These are phyloP conservation scores for Taxidea taxus DNA, from an alignment of 2,113 vertebrate genomes.

Conservation along the genomic window DNA sequence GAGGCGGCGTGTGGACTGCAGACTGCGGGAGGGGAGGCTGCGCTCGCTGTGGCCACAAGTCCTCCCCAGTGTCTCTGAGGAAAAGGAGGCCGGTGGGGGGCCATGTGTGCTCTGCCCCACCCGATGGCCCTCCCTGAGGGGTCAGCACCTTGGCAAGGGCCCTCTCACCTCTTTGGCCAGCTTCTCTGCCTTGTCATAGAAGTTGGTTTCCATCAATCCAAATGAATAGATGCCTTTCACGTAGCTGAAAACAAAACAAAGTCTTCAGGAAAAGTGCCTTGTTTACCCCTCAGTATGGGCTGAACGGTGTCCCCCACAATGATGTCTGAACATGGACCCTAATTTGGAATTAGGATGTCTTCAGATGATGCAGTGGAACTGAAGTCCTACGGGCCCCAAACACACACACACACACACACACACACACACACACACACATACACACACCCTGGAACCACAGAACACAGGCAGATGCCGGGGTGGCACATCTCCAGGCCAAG, in stretches of 20 bases:
- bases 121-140: rapidly evolving
- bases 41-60: rapidly evolving
- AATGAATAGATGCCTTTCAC: constrained; percentile 94
- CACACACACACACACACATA: background rate
- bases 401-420: too few relatives aligned
- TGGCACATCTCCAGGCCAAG: rapidly evolving
- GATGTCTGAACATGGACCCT: rapidly evolving
- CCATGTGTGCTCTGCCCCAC: background rate
- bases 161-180: constrained; percentile 91
- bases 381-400: rapidly evolving
- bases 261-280: background rate
- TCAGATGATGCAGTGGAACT: background rate
- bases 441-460: rapidly evolving
- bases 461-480: rapidly evolving
- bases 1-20: background rate
- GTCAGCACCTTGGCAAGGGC: rapidly evolving
- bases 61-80: background rate
- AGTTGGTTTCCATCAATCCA: constrained; percentile 92
- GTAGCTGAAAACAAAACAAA: constrained; percentile 83
- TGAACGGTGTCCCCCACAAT: rapidly evolving
- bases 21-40: rapidly evolving
- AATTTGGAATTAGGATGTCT: background rate
- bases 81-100: rapidly evolving
- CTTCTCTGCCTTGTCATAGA: constrained; percentile 91
- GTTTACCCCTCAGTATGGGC: rapidly evolving